Evolutionary conservation across 2,888 invertebrate species (phyloP).

Genomic region (Tenthredo notha): DNA sequence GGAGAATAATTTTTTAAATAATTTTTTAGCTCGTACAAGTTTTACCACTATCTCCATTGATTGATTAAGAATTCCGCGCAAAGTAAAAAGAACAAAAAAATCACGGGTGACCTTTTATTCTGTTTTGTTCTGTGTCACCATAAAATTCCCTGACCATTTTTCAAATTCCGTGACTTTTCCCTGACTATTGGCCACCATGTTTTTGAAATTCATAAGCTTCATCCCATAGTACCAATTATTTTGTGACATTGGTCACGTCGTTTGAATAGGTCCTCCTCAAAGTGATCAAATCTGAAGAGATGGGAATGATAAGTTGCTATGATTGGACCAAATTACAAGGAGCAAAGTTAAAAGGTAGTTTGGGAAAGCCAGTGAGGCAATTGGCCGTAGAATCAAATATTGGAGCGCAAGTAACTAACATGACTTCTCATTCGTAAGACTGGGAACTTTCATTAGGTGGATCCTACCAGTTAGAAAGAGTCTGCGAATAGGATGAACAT

Average conservation of each 20-base stretch:
- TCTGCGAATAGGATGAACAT: background rate
- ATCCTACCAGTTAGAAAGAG: background rate
- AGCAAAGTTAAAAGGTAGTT: constrained; percentile 24
- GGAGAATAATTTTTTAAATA: too few relatives aligned
- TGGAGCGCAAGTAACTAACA: background rate
- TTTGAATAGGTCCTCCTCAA: too few relatives aligned
- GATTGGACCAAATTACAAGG: constrained; percentile 33
- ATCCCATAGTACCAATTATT: background rate
- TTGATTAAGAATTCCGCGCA: too few relatives aligned
- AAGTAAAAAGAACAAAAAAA: too few relatives aligned
- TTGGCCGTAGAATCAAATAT: background rate
- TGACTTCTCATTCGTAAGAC: background rate
- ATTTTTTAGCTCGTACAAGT: too few relatives aligned
- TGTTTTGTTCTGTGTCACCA: too few relatives aligned
- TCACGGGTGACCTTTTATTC: too few relatives aligned
- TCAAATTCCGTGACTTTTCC: too few relatives aligned
- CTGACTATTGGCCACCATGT: too few relatives aligned
- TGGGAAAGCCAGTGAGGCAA: background rate
- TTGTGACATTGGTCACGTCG: background rate
- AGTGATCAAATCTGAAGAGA: background rate
- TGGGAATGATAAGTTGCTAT: constrained; percentile 21
- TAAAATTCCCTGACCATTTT: too few relatives aligned
- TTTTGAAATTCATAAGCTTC: background rate
- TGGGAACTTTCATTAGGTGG: background rate
- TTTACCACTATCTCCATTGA: too few relatives aligned